Evolutionary conservation across 2,888 invertebrate species (phyloP).

Genomic region (Drosophila kokeensis): DNA sequence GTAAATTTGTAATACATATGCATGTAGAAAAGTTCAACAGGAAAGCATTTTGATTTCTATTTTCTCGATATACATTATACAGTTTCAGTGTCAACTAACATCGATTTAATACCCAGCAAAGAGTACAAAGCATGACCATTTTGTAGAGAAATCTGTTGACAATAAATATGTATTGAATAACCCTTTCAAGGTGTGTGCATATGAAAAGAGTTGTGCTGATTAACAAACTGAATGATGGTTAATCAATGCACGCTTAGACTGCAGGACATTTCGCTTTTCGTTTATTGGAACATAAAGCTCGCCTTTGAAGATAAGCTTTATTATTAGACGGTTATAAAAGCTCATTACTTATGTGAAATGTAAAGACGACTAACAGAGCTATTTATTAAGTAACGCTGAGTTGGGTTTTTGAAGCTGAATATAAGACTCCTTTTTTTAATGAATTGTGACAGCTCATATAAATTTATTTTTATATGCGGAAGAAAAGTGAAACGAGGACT

Average conservation of each 20-base stretch:
- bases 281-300: not conserved
- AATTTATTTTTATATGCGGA: not conserved
- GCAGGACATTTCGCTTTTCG: not conserved
- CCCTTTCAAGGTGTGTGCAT: not conserved
- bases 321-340: not conserved
- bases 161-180: slow-evolving; percentile 14
- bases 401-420: not conserved
- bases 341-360: not conserved
- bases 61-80: slow-evolving; percentile 5
- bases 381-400: not conserved
- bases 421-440: not conserved
- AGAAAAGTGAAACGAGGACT: not conserved
- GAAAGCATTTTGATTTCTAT: slow-evolving; percentile 13
- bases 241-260: not conserved
- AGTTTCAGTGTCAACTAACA: slow-evolving; percentile 3
- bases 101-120: slow-evolving; percentile 7
- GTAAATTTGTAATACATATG: slow-evolving; percentile 18
- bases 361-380: not conserved
- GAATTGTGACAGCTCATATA: not conserved
- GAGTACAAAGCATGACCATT: slow-evolving; percentile 5
- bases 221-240: not conserved
- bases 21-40: slow-evolving; percentile 11
- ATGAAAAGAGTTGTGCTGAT: not conserved
- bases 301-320: not conserved
- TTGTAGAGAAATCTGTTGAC: slow-evolving; percentile 23